Evolutionary conservation across 2,113 vertebrate species (phyloP).

Genomic region (Danionella cerebrum): DNA sequence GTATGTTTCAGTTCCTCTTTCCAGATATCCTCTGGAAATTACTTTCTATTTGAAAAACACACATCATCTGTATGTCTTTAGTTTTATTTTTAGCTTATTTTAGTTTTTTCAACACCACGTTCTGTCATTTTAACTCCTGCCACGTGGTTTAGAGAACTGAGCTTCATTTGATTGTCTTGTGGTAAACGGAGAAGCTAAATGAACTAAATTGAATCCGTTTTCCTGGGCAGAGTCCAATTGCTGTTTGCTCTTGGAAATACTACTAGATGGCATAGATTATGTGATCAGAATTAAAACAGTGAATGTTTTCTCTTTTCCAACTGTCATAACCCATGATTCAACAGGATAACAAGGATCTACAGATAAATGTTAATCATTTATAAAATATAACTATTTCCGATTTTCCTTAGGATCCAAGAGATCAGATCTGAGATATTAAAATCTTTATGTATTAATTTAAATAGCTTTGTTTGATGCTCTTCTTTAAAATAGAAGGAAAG

Average conservation of each 20-base stretch:
- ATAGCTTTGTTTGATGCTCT: too few species aligned
- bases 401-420: too few species aligned
- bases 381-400: too few species aligned
- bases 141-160: conserved; percentile 24
- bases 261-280: conserved; percentile 21
- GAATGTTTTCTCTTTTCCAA: conserved; percentile 5
- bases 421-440: too few species aligned
- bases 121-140: conserved; percentile 27
- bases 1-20: conserved; percentile 1
- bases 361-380: too few species aligned
- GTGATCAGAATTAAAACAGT: conserved; percentile 22
- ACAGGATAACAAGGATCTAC: too few species aligned
- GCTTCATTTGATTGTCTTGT: conserved; percentile 16
- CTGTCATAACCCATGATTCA: too few species aligned
- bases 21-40: conserved; percentile 34
- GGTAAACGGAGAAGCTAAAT: conserved; percentile 15
- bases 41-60: conserved; percentile 28
- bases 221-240: conserved; percentile 28
- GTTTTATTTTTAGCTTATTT: conserved; percentile 34
- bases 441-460: too few species aligned
- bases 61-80: conserved; percentile 23
- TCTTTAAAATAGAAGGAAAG: too few species aligned
- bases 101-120: conserved; percentile 18
- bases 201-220: conserved; percentile 26
- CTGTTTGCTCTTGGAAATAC: conserved; percentile 39